A percentile compares a stretch with the other conserved stretches of the same genome.
These are phyloP conservation scores for Procavia capensis DNA, from an alignment of 2,113 vertebrate genomes.

Conservation along the genomic window DNA sequence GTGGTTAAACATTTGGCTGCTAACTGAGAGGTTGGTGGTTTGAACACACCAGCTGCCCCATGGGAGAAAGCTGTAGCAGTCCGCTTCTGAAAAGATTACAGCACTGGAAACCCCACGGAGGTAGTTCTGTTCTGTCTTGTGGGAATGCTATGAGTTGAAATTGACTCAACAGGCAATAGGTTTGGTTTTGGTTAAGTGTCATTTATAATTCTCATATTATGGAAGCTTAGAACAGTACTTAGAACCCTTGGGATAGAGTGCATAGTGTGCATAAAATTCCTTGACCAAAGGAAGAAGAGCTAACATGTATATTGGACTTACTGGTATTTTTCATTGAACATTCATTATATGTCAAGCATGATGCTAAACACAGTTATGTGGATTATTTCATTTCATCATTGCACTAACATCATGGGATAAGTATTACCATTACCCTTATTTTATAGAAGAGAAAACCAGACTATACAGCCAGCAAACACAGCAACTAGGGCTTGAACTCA, in stretches of 20 bases:
- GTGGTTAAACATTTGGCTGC: no score
- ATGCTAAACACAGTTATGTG: not conserved
- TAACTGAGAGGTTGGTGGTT: no score
- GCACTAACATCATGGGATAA: not conserved
- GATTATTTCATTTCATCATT: not conserved
- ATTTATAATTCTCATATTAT: conserved; percentile 22
- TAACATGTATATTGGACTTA: not conserved
- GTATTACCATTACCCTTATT: not conserved
- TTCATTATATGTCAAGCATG: not conserved
- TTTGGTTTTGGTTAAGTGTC: not conserved
- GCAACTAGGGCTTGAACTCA: not conserved
- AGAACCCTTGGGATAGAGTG: not conserved
- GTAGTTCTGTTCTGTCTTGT: no score
- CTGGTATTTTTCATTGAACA: not conserved
- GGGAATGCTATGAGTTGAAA: no score
- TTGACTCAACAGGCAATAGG: no score
- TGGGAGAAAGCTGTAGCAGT: no score
- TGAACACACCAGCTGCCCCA: no score
- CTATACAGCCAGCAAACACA: not conserved
- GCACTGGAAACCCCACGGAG: no score
- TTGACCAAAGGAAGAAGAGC: not conserved
- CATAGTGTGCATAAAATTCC: not conserved
- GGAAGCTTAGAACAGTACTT: not conserved
- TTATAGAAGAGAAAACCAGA: not conserved
- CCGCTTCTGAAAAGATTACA: no score